Base-by-base conservation (phyloP, 2,113 vertebrate species). In the Macaca mulatta region DNA sequence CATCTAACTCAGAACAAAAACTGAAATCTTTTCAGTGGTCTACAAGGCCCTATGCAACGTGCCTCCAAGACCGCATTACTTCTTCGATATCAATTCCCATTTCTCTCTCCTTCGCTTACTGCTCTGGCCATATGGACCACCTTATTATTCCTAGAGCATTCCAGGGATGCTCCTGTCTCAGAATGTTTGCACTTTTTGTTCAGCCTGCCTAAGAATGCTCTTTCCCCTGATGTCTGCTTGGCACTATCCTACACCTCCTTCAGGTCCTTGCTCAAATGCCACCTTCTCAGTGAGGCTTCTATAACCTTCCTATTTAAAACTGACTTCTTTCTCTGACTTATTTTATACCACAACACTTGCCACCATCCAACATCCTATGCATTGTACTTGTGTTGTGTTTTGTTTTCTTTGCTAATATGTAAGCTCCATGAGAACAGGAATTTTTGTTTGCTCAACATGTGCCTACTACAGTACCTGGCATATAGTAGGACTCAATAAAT, bases 331-430 rank as follows among this genome's bases (percentile, higher is more conserved):
- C 52, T 64, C 40, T 52, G 18, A 59, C 48, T 61, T 77, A 30
- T 30, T 69, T 77, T 43, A 70, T 10, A n/a, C 92, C 77, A 45
- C 1, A 23, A 55, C 25, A 32, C 55, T 86, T 91, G 30, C 13
- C 9, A 11, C 9, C 38, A 48, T 38, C 59, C 84, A 72, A 35
- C 35, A 74, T 70, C 30, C 35, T 83, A 25, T 59, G 22, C 30
- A 64, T 45, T 79, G 93, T 79, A 83, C 50, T 77, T 95, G 72
- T 64, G 30, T 72, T 92, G 14, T 81, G 83, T 87, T 93, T 72
- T 55, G 25, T 12, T 96, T 89, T 72, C 27, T 17, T 11, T 52
- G 81, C 4, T 35, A 80, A 55, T 92, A 32, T 50, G 20, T 77
- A 75, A 93, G 10, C 67, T 61, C 11, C 40, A 43, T 1, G 30